phyloP scores from a whole-genome alignment of 2,113 vertebrate species.

The Elachura formosa region DNA sequence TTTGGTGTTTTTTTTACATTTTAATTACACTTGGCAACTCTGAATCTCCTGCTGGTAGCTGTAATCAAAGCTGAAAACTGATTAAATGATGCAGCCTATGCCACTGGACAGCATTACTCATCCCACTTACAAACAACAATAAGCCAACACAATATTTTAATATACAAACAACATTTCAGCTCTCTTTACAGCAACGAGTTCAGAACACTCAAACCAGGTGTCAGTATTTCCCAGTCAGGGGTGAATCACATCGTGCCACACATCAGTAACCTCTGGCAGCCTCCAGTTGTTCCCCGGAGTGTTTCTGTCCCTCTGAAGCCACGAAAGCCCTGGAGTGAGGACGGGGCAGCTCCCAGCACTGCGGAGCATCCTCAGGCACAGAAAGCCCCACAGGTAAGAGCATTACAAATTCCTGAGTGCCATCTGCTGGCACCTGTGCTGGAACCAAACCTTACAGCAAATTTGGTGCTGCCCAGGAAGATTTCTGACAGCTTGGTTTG shows the following conservation, averaged over 20 bases:
- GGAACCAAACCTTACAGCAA: neutral
- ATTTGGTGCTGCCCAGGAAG: neutral
- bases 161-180: neutral
- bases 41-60: conserved; percentile 1
- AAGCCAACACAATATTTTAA: neutral
- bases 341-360: neutral
- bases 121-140: neutral
- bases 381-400: neutral
- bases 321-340: neutral
- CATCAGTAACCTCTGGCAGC: neutral
- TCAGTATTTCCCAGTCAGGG: neutral
- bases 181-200: neutral
- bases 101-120: neutral
- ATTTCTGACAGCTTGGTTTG: neutral
- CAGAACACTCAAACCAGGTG: neutral
- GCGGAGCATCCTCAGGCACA: neutral
- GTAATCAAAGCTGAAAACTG: conserved; percentile 32
- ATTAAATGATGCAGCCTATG: conserved; percentile 8
- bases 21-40: conserved; percentile 33
- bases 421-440: conserved; percentile 39
- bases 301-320: neutral
- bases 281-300: rapidly evolving
- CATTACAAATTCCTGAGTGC: conserved; percentile 33
- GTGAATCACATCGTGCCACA: too few species aligned
- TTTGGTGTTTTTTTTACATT: neutral